Conservation (phyloP, 2,797 vertebrate species). For the Hybognathus amarus region DNA sequence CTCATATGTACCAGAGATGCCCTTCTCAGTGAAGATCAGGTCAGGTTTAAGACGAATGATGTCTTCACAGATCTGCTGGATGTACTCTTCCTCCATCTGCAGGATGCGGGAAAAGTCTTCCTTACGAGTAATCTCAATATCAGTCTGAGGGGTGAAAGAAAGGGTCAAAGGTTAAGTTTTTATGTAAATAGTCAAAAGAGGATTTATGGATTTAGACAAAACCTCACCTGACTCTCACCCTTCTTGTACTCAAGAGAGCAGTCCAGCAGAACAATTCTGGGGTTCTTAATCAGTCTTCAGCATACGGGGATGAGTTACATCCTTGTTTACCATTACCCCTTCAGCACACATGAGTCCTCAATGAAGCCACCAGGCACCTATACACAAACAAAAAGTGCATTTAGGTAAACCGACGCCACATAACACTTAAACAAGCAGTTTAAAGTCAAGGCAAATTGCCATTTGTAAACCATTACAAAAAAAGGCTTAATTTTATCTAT, state of each 20-base stretch:
- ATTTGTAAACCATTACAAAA: not conserved
- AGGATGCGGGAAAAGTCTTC: constrained; percentile 94
- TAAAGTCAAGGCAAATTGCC: not conserved
- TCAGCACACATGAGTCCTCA: constrained; percentile 90
- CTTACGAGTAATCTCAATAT: constrained; percentile 96
- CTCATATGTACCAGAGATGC: constrained; percentile 86
- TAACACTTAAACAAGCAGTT: not conserved
- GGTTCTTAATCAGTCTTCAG: constrained; percentile 87
- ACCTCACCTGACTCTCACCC: constrained; percentile 93
- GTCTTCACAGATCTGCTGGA: constrained; percentile 95
- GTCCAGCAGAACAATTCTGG: constrained; percentile 91
- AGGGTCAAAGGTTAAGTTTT: not conserved
- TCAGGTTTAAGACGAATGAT: constrained; percentile 92
- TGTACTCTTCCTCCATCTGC: constrained; percentile 96
- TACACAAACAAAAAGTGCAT: not conserved
- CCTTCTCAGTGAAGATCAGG: constrained; percentile 94
- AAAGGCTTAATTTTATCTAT: not conserved
- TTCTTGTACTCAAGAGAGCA: constrained; percentile 97
- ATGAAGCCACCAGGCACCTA: constrained; percentile 93
- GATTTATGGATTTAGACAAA: not conserved
- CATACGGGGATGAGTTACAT: constrained; percentile 93
- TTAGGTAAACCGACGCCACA: not conserved
- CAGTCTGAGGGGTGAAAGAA: constrained; percentile 78
- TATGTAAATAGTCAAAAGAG: not conserved
- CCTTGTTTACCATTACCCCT: constrained; percentile 97